Conservation (phyloP, 2,888 invertebrate genomes). For the Esperia sulphurella region DNA sequence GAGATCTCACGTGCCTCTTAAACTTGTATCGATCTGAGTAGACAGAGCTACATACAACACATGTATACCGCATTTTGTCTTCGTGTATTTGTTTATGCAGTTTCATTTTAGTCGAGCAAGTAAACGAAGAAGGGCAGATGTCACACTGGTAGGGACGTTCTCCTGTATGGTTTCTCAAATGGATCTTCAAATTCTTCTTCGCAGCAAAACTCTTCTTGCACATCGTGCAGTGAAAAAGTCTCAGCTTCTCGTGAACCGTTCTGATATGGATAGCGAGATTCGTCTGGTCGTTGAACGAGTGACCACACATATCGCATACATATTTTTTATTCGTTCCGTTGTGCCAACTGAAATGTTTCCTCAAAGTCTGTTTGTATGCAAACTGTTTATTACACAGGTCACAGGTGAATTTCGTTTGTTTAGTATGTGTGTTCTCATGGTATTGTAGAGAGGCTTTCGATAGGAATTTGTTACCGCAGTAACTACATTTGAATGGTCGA, state of each 20-base stretch:
- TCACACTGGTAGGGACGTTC: conserved; percentile 22
- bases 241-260: conserved; percentile 23
- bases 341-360: conserved; percentile 20
- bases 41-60: conserved; percentile 14
- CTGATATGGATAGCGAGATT: conserved; percentile 21
- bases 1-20: conserved; percentile 10
- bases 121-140: conserved; percentile 10
- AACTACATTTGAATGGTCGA: not conserved
- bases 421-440: conserved; percentile 12
- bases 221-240: conserved; percentile 17
- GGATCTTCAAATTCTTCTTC: conserved; percentile 22
- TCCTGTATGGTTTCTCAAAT: conserved; percentile 20
- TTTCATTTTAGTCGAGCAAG: not conserved
- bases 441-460: not conserved
- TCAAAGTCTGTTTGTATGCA: conserved; percentile 9
- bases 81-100: not conserved
- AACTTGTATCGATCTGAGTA: conserved; percentile 8
- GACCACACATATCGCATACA: conserved; percentile 25
- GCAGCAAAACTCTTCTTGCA: conserved; percentile 23
- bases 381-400: conserved; percentile 23
- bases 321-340: conserved; percentile 15
- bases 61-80: not conserved
- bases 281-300: conserved; percentile 20
- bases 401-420: conserved; percentile 14
- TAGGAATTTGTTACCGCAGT: conserved; percentile 13